Conservation (phyloP, 2,113 vertebrate species). For the Platysternon megacephalum region DNA sequence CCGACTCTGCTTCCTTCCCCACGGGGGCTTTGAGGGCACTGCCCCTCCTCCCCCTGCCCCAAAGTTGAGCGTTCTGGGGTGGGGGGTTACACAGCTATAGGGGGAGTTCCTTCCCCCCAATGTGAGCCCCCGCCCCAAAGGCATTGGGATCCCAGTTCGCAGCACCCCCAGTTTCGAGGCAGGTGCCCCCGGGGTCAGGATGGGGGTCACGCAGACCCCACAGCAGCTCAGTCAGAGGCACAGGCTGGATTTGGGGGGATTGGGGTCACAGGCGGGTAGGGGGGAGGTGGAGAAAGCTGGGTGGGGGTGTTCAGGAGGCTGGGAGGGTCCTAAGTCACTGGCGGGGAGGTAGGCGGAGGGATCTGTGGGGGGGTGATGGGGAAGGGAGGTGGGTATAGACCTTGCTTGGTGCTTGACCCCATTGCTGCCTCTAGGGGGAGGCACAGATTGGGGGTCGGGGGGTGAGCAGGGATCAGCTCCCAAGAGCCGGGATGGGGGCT, state of each 20-base stretch:
- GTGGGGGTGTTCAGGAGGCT: no score
- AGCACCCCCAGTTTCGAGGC: not conserved
- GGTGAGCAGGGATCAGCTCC: not conserved
- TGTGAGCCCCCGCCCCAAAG: not conserved
- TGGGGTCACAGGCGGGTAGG: no score
- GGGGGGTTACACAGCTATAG: not conserved
- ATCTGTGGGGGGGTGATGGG: no score
- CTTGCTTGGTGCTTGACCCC: not conserved
- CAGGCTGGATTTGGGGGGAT: not conserved
- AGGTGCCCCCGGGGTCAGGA: not conserved
- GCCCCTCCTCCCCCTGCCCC: no score
- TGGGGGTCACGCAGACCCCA: no score
- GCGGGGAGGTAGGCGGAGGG: not conserved
- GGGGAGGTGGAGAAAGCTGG: not conserved
- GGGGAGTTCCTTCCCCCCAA: no score
- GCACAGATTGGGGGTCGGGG: not conserved
- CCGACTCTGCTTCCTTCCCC: not conserved
- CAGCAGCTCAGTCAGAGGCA: not conserved
- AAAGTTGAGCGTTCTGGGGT: not conserved
- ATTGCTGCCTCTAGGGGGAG: not conserved
- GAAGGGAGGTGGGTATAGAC: no score
- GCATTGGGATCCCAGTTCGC: not conserved
- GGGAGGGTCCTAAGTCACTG: not conserved
- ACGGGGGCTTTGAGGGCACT: not conserved
- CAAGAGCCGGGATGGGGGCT: not conserved